Conservation (phyloP, 1,140 invertebrate species). For the Ctenoplectra terminalis region DNA sequence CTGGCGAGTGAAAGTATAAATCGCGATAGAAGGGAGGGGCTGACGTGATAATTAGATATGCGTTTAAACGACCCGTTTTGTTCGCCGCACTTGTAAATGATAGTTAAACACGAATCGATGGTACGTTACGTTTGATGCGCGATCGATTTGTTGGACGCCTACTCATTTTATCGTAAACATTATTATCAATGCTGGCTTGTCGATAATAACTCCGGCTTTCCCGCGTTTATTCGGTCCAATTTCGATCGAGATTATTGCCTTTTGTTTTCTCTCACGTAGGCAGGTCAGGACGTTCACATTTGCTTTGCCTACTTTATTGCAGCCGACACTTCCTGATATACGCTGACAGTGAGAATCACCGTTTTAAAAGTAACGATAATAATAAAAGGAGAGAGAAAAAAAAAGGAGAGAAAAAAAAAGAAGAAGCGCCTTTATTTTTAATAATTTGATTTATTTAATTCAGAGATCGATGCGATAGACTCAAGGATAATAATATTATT, state of each 20-base stretch:
- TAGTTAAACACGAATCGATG: not conserved
- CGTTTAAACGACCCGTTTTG: slow-evolving; percentile 10
- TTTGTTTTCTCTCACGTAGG: slow-evolving; percentile 32
- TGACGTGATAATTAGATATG: slow-evolving; percentile 37
- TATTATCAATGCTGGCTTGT: not conserved
- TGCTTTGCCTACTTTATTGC: not conserved
- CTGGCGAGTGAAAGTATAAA: slow-evolving; percentile 39
- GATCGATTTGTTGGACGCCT: slow-evolving; percentile 16
- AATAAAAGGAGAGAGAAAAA: too few species aligned
- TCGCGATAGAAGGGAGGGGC: not conserved
- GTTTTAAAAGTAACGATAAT: too few species aligned
- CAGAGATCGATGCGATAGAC: too few species aligned
- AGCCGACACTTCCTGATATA: not conserved
- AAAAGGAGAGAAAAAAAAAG: too few species aligned
- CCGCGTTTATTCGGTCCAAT: not conserved
- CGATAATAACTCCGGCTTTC: slow-evolving; percentile 6
- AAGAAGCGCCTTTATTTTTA: too few species aligned
- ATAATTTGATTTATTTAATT: too few species aligned
- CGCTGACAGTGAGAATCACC: not conserved
- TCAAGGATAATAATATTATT: too few species aligned
- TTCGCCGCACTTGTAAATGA: not conserved
- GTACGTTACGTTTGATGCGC: slow-evolving; percentile 8
- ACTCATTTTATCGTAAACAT: not conserved
- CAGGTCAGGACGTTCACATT: slow-evolving; percentile 5
- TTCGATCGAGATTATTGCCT: slow-evolving; percentile 25